Conservation (phyloP, 2,797 vertebrate species). For the Antrozous pallidus region DNA sequence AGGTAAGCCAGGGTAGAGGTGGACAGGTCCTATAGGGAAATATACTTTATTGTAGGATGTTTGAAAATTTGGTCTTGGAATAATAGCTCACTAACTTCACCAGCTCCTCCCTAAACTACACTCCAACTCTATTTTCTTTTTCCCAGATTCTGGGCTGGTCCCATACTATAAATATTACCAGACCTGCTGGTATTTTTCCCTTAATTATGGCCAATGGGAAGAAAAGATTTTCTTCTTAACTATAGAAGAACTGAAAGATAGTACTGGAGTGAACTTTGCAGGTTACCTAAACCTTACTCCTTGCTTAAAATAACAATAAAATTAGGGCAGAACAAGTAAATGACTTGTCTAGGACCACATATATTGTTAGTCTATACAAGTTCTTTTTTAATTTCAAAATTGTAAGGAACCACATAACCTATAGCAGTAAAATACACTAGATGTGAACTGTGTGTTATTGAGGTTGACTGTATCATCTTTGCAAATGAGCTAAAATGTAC, state of each 20-base stretch:
- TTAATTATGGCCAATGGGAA: background rate
- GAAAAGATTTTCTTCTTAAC: background rate
- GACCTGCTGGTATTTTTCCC: background rate
- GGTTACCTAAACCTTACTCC: background rate
- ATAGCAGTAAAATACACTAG: background rate
- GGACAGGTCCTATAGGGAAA: background rate
- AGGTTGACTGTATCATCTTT: background rate
- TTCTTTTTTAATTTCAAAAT: background rate
- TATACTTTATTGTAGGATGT: background rate
- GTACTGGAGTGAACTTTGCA: background rate
- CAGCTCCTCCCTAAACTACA: background rate
- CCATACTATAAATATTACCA: background rate
- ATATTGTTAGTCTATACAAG: background rate
- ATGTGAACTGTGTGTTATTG: background rate
- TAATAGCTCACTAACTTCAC: background rate
- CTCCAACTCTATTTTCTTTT: background rate
- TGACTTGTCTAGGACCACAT: background rate
- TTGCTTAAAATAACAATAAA: background rate
- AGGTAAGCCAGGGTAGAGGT: background rate
- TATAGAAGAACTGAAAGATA: background rate
- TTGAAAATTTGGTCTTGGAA: background rate
- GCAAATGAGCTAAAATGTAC: background rate
- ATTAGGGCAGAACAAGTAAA: background rate
- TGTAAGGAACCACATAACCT: background rate
- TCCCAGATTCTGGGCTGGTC: background rate